Conservation (phyloP, 2,797 vertebrate species). For the Hippopotamyrus pictus region DNA sequence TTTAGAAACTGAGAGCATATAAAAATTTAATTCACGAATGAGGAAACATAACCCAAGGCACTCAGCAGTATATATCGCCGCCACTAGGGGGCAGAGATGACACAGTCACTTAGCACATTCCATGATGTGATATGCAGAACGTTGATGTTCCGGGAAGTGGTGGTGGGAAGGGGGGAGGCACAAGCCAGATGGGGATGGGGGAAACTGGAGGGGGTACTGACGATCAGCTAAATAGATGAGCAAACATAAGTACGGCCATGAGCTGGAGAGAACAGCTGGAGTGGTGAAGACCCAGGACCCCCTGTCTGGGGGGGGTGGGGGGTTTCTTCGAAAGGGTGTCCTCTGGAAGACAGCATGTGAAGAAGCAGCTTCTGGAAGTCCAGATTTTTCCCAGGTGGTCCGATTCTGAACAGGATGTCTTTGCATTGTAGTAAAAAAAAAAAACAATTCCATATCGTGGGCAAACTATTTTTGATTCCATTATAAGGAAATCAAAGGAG, state of each 20-base stretch:
- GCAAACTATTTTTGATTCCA: conserved; percentile 7
- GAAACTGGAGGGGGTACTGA: conserved; percentile 2
- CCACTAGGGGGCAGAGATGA: conserved; percentile 10
- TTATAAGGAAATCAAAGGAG: conserved; percentile 49
- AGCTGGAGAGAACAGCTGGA: not conserved
- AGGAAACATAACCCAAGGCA: not conserved
- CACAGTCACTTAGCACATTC: not conserved
- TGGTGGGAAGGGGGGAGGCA: not conserved
- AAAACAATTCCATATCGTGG: conserved; percentile 1
- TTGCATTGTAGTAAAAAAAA: conserved; percentile 63
- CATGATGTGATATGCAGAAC: not conserved
- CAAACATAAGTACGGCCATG: not conserved
- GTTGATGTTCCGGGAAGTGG: not conserved
- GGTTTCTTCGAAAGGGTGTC: conserved; percentile 40
- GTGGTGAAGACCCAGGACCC: not conserved
- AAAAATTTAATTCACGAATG: not conserved
- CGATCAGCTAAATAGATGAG: conserved; percentile 11
- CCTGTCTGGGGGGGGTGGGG: not conserved
- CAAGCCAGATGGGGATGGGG: conserved; percentile 16
- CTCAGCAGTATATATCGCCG: not conserved
- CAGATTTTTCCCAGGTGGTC: conserved; percentile 55
- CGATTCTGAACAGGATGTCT: conserved; percentile 27
- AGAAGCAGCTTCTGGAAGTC: conserved; percentile 69
- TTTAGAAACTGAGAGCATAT: conserved; percentile 1
- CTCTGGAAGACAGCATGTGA: conserved; percentile 68